Evolutionary conservation across 2,888 invertebrate species (phyloP), one percentile per base, ranked within the genome.

Genomic region (Perdita meconis): DNA sequence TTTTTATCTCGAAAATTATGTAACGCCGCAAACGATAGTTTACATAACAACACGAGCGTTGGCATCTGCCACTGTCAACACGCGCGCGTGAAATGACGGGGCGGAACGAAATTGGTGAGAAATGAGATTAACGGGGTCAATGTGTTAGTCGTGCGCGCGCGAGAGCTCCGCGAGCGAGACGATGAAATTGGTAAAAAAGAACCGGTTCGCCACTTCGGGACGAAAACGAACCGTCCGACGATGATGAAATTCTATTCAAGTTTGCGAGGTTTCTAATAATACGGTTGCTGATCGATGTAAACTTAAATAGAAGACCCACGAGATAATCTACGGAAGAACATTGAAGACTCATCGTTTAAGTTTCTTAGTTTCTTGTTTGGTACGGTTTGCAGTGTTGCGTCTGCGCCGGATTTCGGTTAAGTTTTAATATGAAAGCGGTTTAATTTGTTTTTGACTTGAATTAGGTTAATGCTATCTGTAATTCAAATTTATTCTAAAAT

Each of bases 1-100:
- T 74, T 69, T 80, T 64, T 64, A 79, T 74, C 74, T 42, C 63
- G 55, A 55, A 69, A 74, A 74, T 80, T 65, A 80, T 70, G 38
- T 79, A 80, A 80, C 67, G 19, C n/a, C 57, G 50, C 36, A 34
- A 19, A 47, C 71, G 76, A 64, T 44, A 78, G 78, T 78, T 78
- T 78, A 60, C 72, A 67, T 78, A 79, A 78, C 38, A 50, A 19
- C 13, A 13, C 10, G 19, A 55, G 24, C 22, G 51, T 47, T 71
- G 53, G 36, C 61, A 66, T 63, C 42, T 51, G 67, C 30, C 44
- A 34, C 4, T 34, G 51, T 40, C 30, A 22, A 16, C 42, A 40
- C 6, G 2, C 16, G 44, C 13, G 36, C 68, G n/a, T 16, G 56
- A 59, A 57, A 50, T 67, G 55, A 59, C 51, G 26, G n/a, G n/a